Base-by-base conservation (phyloP, 2,888 invertebrate species). In the Aplocera efformata region DNA sequence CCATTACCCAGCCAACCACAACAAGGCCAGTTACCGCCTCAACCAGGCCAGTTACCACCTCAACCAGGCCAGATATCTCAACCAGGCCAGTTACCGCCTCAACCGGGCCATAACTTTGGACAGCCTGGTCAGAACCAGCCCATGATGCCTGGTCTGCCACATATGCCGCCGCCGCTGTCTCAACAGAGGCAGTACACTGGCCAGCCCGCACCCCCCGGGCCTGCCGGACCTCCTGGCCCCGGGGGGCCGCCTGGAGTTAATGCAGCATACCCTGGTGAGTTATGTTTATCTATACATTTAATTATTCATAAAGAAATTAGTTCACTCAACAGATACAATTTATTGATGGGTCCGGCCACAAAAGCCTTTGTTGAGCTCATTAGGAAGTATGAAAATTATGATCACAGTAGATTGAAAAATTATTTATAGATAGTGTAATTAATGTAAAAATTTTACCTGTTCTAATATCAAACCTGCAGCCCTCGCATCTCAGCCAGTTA, bases 141-240 rank as follows among this genome's bases (percentile, higher is more conserved):
- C 13, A 48, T 73, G 1, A 73, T 81, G 60, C 56, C 69, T 1
- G 78, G 83, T 0, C 55, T 77, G 2, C 76, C 74, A 1, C 85
- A 86, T 42, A 88, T 89, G 88, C 89, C 86, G 0, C 90, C 90
- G 1, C 86, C 88, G 0, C 33, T 77, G 21, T 45, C 60, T 0
- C 79, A 78, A 47, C 80, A 77, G 48, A 60, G 68, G 27, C 79
- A 75, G 53, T 79, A 62, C 47, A 66, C 73, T 4, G 72, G 60
- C 1, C 11, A 49, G 42, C 41, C 79, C 67, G 47, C 42, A 24
- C 39, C 44, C 0, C 67, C 75, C 7, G 79, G 73, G 6, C 72
- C 62, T 1, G 67, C 70, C 31, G 69, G 59, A 7, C 69, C 69
- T 20, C 65, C 70, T 41, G 47, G 72, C 44, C 54, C 49, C 44